phyloP scores from a whole-genome alignment of 2,797 vertebrate species.

The Rhinatrema bivittatum region DNA sequence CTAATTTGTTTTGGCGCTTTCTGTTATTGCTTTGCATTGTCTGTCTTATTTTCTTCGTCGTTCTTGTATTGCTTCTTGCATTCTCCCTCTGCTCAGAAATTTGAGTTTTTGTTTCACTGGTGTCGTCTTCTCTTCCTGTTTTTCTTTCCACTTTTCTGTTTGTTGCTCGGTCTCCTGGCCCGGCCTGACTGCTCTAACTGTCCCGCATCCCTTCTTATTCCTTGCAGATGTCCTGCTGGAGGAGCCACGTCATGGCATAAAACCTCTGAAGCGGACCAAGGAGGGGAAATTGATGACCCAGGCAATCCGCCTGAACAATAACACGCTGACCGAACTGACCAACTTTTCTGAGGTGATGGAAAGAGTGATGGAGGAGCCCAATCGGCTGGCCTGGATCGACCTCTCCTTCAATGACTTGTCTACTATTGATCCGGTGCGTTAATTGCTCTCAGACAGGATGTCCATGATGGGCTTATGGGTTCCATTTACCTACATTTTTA shows the following conservation, averaged over 20 bases:
- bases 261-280: constrained; percentile 43
- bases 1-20: too few relatives aligned
- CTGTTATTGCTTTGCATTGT: too few relatives aligned
- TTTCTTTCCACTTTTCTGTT: too few relatives aligned
- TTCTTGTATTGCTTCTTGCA: too few relatives aligned
- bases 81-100: too few relatives aligned
- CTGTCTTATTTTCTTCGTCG: too few relatives aligned
- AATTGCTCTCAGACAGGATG: background rate
- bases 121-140: too few relatives aligned
- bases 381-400: constrained; percentile 71
- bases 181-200: too few relatives aligned
- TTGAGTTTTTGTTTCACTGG: too few relatives aligned
- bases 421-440: constrained; percentile 62
- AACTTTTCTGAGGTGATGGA: constrained; percentile 43
- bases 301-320: constrained; percentile 71
- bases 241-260: constrained; percentile 49
- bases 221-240: constrained; percentile 48
- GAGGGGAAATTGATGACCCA: constrained; percentile 55
- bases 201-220: background rate
- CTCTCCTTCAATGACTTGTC: constrained; percentile 75
- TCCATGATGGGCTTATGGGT: too few relatives aligned
- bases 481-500: too few relatives aligned
- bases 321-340: constrained; percentile 59
- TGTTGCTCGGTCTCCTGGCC: too few relatives aligned
- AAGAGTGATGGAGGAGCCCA: constrained; percentile 60